These are phyloP conservation scores for Lochmaea crataegi DNA, from an alignment of 2,888 invertebrate species.

Conservation along the genomic window DNA sequence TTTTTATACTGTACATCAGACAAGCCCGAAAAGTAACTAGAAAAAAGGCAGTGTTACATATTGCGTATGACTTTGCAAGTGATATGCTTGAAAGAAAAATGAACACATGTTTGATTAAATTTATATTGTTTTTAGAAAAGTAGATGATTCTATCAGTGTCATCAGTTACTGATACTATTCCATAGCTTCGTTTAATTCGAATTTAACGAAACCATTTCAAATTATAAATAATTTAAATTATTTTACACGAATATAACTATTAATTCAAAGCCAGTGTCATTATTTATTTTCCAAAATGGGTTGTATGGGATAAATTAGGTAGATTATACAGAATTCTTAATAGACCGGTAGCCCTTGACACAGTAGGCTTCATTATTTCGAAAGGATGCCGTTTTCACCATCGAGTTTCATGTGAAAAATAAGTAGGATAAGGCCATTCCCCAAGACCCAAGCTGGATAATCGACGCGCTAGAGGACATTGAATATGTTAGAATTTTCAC, in stretches of 20 bases:
- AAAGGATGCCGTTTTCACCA: too few species aligned
- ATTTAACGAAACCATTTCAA: background rate
- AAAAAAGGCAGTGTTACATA: constrained; percentile 14
- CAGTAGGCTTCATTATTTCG: too few species aligned
- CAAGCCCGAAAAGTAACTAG: background rate
- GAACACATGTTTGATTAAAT: constrained; percentile 15
- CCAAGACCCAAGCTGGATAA: too few species aligned
- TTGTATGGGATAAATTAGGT: too few species aligned
- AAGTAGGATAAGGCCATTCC: too few species aligned
- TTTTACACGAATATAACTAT: background rate
- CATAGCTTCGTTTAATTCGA: background rate
- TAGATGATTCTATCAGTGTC: background rate
- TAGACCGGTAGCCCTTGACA: too few species aligned
- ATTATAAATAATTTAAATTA: background rate
- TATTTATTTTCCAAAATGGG: too few species aligned
- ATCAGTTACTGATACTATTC: background rate
- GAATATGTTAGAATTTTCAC: too few species aligned
- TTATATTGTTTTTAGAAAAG: background rate
- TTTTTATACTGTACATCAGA: background rate
- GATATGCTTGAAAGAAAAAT: constrained; percentile 15
- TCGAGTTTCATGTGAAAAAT: too few species aligned
- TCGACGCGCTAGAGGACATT: too few species aligned
- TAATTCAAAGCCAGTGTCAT: too few species aligned
- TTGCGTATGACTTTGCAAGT: constrained; percentile 1
- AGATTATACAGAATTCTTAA: too few species aligned